Evolutionary conservation across 2,888 invertebrate genomes (phyloP).

Genomic region (Pristionchus entomophagus): DNA sequence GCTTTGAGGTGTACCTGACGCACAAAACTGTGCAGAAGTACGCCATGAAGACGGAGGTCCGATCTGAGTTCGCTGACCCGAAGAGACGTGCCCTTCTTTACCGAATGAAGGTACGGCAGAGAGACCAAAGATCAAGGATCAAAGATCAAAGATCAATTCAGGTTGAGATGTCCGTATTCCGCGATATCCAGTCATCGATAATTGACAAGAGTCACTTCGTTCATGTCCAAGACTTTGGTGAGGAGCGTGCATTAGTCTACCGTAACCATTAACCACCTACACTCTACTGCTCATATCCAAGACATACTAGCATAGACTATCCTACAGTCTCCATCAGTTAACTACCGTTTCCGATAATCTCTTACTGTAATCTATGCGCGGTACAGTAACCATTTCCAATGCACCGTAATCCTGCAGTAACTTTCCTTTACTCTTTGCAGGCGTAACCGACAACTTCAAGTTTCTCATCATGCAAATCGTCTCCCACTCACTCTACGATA

Average conservation of each 20-base stretch:
- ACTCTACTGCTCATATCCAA: too few relatives aligned
- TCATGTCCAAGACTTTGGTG: background rate
- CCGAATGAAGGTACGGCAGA: slow-evolving; percentile 6
- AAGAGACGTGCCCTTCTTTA: background rate
- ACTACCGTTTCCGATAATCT: too few relatives aligned
- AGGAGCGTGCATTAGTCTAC: too few relatives aligned
- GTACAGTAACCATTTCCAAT: too few relatives aligned
- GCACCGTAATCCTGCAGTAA: background rate
- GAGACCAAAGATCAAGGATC: background rate
- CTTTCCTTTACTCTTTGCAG: background rate
- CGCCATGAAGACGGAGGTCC: slow-evolving; percentile 33
- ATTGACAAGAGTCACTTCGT: slow-evolving; percentile 30
- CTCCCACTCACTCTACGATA: slow-evolving; percentile 2
- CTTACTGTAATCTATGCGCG: too few relatives aligned
- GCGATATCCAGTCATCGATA: background rate
- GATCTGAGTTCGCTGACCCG: slow-evolving; percentile 10
- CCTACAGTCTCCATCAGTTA: too few relatives aligned
- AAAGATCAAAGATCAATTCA: too few relatives aligned
- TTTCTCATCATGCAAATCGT: slow-evolving; percentile 33
- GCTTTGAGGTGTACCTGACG: background rate
- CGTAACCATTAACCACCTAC: too few relatives aligned
- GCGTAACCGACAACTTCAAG: slow-evolving; percentile 31
- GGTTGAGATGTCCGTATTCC: slow-evolving; percentile 22
- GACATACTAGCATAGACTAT: too few relatives aligned
- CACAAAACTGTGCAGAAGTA: background rate